Percentiles rank a stretch among this genome's conserved stretches.
phyloP scores from a whole-genome alignment of 2,113 vertebrate genomes.

The Chlorodrepanis virens region DNA sequence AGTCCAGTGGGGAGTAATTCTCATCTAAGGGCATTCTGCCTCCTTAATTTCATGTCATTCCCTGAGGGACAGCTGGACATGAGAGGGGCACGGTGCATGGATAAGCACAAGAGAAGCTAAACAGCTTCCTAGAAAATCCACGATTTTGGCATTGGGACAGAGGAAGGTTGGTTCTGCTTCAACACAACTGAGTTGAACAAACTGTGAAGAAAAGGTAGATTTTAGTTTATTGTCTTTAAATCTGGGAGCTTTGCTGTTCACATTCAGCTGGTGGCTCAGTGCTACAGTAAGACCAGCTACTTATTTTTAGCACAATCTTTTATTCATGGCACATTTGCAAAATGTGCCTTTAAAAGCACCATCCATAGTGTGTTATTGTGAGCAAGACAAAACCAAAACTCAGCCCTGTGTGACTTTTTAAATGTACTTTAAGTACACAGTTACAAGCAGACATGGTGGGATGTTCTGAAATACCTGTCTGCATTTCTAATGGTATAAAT shows the following conservation, averaged over 20 bases:
- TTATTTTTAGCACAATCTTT: neutral
- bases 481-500: neutral
- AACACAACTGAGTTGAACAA: neutral
- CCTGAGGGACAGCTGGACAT: neutral
- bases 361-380: neutral
- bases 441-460: neutral
- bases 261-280: neutral
- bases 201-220: neutral
- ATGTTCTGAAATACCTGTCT: neutral
- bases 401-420: neutral
- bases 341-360: neutral
- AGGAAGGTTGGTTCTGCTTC: neutral
- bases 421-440: neutral
- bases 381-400: neutral
- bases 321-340: neutral
- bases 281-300: neutral
- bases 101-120: neutral
- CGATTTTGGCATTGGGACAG: neutral
- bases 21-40: neutral
- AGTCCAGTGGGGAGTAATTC: neutral
- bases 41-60: neutral
- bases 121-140: neutral
- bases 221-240: neutral
- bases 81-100: rapidly evolving
- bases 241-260: neutral